A percentile compares a stretch with the other conserved stretches of the same genome.
Conservation (phyloP, 2,888 invertebrate genomes). For the Amblyjoppa proteus region DNA sequence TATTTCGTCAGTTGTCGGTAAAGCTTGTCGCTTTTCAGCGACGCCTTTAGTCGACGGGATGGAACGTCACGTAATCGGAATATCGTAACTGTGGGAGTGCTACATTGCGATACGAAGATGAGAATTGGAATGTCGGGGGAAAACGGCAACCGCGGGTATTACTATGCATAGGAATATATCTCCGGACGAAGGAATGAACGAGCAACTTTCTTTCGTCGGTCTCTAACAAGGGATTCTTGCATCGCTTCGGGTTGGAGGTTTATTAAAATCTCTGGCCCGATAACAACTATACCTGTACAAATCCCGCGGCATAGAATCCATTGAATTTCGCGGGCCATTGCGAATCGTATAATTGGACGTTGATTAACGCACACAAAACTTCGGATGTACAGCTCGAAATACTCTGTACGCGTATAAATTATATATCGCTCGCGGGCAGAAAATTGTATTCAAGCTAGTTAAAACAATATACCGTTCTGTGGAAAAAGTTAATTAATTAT, state of each 20-base stretch:
- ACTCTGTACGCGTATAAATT: not conserved
- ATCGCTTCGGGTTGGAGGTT: conserved; percentile 26
- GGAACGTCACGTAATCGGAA: not conserved
- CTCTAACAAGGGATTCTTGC: conserved; percentile 9
- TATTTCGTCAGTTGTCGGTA: not conserved
- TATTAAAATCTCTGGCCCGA: conserved; percentile 48
- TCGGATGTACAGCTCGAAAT: not conserved
- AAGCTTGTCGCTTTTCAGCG: not conserved
- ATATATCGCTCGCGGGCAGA: not conserved
- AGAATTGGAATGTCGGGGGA: conserved; percentile 18
- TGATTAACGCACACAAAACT: not conserved
- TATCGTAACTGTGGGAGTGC: not conserved
- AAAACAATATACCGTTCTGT: not conserved
- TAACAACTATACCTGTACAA: conserved; percentile 26
- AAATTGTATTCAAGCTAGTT: not conserved
- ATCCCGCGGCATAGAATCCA: conserved; percentile 13
- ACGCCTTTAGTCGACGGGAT: not conserved
- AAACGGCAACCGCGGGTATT: conserved; percentile 39
- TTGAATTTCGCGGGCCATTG: conserved; percentile 8
- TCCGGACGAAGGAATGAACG: conserved; percentile 44
- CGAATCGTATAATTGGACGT: conserved; percentile 1
- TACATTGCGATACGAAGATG: conserved; percentile 22
- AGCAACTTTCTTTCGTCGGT: conserved; percentile 50
- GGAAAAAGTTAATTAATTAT: not conserved
- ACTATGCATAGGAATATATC: conserved; percentile 39